These are phyloP conservation scores for Octodonta nipae DNA, from an alignment of 2,888 invertebrate species.

Conservation along the genomic window DNA sequence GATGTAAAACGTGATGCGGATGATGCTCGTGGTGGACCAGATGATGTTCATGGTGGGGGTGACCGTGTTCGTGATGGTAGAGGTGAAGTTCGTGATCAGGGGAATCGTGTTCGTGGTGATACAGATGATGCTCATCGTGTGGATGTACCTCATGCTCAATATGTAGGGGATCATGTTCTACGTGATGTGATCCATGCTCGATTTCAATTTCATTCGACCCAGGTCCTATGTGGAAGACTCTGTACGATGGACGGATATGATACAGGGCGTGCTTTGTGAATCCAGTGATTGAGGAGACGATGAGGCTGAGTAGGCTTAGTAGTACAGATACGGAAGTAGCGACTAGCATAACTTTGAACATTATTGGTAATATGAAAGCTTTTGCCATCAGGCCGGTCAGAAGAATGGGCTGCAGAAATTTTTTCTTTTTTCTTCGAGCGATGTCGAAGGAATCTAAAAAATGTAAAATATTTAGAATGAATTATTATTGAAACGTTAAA, in stretches of 20 bases:
- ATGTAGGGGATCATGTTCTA: no score
- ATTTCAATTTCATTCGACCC: no score
- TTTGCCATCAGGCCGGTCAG: constrained; percentile 52
- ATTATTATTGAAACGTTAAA: not conserved
- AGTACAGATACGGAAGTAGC: constrained; percentile 47
- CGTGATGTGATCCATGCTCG: no score
- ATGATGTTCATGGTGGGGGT: no score
- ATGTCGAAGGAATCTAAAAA: constrained; percentile 15
- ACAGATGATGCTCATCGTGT: no score
- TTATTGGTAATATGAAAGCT: constrained; percentile 51
- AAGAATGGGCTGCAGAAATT: constrained; percentile 49
- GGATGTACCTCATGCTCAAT: no score
- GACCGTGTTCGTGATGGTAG: no score
- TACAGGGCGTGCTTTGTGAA: constrained; percentile 32
- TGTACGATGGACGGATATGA: constrained; percentile 14
- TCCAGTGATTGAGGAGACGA: constrained; percentile 49
- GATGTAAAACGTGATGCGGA: no score
- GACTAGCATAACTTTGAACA: constrained; percentile 54
- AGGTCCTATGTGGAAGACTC: not conserved
- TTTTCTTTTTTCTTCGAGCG: constrained; percentile 28
- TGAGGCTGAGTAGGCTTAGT: constrained; percentile 40
- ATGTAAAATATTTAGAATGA: not conserved
- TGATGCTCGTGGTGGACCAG: no score
- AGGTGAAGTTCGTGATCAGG: no score
- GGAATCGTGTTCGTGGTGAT: no score